Conservation (phyloP, 2,113 vertebrate genomes). For the Clarias magur region DNA sequence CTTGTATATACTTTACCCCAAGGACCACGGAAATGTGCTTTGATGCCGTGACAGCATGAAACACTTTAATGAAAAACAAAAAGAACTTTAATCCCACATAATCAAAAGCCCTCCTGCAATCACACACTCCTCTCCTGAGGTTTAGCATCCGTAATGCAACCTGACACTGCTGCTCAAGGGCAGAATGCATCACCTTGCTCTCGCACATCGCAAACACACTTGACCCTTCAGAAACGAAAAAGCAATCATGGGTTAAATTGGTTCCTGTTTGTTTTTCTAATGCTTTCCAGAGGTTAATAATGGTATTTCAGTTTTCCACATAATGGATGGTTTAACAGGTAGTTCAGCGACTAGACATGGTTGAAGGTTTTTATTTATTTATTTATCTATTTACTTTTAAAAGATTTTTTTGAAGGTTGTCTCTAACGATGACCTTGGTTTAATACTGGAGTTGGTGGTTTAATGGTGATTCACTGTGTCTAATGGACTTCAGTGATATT, state of each 20-base stretch:
- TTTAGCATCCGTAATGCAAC: conserved; percentile 23
- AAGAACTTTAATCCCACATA: conserved; percentile 42
- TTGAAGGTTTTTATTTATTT: no score
- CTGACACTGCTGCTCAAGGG: conserved; percentile 24
- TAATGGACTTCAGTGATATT: conserved; percentile 8
- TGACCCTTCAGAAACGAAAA: not conserved
- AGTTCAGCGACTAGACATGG: not conserved
- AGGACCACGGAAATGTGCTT: conserved; percentile 31
- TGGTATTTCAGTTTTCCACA: not conserved
- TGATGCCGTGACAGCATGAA: conserved; percentile 34
- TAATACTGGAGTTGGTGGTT: not conserved
- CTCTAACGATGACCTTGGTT: not conserved
- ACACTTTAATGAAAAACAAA: conserved; percentile 42
- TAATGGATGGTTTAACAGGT: not conserved
- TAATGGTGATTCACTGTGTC: not conserved
- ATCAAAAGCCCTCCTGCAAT: conserved; percentile 38
- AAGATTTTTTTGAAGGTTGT: not conserved
- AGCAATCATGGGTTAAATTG: not conserved
- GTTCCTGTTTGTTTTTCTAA: not conserved
- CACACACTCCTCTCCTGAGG: not conserved
- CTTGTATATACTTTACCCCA: conserved; percentile 16
- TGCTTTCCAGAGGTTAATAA: not conserved
- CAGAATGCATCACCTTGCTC: conserved; percentile 5
- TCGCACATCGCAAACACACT: not conserved
- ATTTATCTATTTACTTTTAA: not conserved